Percentiles rank a stretch among this genome's conserved stretches.
phyloP scores from a whole-genome alignment of 2,888 invertebrate species.

The Entomobrya multifasciata region DNA sequence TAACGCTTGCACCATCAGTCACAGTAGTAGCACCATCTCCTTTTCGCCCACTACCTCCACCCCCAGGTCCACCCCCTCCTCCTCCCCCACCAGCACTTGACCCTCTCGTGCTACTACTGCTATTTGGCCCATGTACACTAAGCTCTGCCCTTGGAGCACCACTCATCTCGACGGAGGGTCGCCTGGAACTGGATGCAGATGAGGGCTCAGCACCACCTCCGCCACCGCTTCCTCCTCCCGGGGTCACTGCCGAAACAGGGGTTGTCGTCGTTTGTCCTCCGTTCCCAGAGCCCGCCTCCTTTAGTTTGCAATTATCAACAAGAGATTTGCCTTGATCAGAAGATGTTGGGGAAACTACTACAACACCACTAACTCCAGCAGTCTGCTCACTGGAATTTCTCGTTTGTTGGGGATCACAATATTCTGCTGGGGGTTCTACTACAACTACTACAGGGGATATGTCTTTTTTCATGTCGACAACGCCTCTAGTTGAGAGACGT shows the following conservation, averaged over 20 bases:
- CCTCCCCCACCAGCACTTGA: slow-evolving; percentile 30
- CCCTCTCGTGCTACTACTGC: slow-evolving; percentile 63
- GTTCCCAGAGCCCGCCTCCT: slow-evolving; percentile 55
- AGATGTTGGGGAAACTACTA: slow-evolving; percentile 33
- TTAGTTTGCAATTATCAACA: slow-evolving; percentile 67
- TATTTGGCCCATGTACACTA: slow-evolving; percentile 67
- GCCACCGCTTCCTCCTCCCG: slow-evolving; percentile 56
- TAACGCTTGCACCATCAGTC: slow-evolving; percentile 68
- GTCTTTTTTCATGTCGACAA: slow-evolving; percentile 66
- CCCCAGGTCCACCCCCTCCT: slow-evolving; percentile 1
- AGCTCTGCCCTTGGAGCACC: slow-evolving; percentile 68
- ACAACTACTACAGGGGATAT: slow-evolving; percentile 62
- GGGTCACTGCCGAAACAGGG: slow-evolving; percentile 36
- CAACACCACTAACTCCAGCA: neutral
- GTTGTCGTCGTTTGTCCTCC: slow-evolving; percentile 38
- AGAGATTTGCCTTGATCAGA: slow-evolving; percentile 69
- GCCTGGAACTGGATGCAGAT: slow-evolving; percentile 63
- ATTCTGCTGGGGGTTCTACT: slow-evolving; percentile 68
- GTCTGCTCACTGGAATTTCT: slow-evolving; percentile 24
- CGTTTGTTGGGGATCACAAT: slow-evolving; percentile 53
- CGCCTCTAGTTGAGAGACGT: slow-evolving; percentile 1
- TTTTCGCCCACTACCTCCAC: slow-evolving; percentile 38
- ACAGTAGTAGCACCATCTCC: slow-evolving; percentile 63
- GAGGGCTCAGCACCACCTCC: slow-evolving; percentile 64
- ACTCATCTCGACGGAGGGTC: slow-evolving; percentile 71